phyloP scores from a whole-genome alignment of 2,888 invertebrate species.

The Coelogynopora nodosa region DNA sequence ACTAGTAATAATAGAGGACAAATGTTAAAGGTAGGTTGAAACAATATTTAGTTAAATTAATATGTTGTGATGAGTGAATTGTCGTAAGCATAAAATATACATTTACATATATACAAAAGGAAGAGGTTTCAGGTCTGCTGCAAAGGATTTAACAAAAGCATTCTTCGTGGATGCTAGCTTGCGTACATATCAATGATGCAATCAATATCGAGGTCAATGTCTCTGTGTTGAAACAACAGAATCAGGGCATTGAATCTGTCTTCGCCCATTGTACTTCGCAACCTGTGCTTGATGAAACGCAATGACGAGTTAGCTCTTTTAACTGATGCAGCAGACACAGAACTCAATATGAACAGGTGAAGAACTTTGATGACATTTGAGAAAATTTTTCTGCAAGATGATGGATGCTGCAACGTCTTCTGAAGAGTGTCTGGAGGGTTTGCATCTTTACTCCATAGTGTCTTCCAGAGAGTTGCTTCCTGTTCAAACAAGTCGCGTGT shows the following conservation, averaged over 20 bases:
- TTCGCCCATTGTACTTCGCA: constrained; percentile 9
- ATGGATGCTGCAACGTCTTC: constrained; percentile 20
- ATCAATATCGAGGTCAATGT: constrained; percentile 7
- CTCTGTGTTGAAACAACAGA: neutral
- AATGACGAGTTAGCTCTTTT: constrained; percentile 22
- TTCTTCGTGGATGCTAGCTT: constrained; percentile 15
- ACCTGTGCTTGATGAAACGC: constrained; percentile 5
- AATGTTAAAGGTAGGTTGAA: constrained; percentile 31
- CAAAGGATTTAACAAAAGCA: constrained; percentile 31
- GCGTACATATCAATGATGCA: constrained; percentile 28
- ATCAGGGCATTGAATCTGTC: constrained; percentile 19
- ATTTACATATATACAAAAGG: constrained; percentile 12
- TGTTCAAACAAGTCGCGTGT: constrained; percentile 20
- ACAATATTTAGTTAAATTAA: constrained; percentile 25
- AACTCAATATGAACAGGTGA: constrained; percentile 28
- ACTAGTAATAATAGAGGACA: constrained; percentile 26
- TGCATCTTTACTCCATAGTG: constrained; percentile 31
- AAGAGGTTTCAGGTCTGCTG: neutral
- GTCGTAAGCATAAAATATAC: constrained; percentile 24
- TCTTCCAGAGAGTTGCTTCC: constrained; percentile 23
- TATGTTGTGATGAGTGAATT: constrained; percentile 23
- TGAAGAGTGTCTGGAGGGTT: constrained; percentile 25
- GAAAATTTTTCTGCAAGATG: constrained; percentile 22
- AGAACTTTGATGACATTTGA: constrained; percentile 28
- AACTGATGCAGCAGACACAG: constrained; percentile 23